phyloP scores from a whole-genome alignment of 2,113 vertebrate species.

The Anoura caudifer region DNA sequence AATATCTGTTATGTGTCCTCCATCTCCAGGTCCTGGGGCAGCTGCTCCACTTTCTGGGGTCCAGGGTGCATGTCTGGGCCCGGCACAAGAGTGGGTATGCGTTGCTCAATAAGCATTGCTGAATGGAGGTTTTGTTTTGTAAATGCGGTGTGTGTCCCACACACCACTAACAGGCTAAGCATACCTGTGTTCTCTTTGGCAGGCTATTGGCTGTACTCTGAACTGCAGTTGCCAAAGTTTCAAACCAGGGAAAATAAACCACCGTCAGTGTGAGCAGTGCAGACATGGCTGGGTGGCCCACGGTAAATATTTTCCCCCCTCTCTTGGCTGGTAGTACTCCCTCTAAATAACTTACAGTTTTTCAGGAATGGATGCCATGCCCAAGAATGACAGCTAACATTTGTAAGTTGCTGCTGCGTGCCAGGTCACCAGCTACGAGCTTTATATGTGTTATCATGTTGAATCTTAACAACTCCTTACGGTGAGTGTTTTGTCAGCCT shows the following conservation, averaged over 20 bases:
- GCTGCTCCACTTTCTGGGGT: background rate
- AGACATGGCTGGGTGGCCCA: conserved; percentile 99
- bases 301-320: conserved; percentile 81
- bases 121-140: background rate
- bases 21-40: background rate
- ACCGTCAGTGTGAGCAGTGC: conserved; percentile 95
- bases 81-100: background rate
- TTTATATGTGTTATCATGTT: background rate
- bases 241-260: conserved; percentile 94
- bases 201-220: conserved; percentile 97
- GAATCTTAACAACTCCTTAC: background rate
- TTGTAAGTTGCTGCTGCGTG: background rate
- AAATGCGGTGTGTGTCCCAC: background rate
- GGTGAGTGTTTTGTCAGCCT: background rate
- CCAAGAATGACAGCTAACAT: background rate
- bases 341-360: background rate
- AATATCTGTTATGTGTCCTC: background rate
- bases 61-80: background rate
- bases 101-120: accelerated
- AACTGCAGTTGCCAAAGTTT: conserved; percentile 96
- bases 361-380: background rate
- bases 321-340: background rate
- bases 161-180: background rate
- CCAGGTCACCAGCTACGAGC: background rate
- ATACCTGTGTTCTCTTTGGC: conserved; percentile 64